These are phyloP conservation scores for Acanthiza pusilla DNA, from an alignment of 2,797 vertebrate genomes.

Conservation along the genomic window DNA sequence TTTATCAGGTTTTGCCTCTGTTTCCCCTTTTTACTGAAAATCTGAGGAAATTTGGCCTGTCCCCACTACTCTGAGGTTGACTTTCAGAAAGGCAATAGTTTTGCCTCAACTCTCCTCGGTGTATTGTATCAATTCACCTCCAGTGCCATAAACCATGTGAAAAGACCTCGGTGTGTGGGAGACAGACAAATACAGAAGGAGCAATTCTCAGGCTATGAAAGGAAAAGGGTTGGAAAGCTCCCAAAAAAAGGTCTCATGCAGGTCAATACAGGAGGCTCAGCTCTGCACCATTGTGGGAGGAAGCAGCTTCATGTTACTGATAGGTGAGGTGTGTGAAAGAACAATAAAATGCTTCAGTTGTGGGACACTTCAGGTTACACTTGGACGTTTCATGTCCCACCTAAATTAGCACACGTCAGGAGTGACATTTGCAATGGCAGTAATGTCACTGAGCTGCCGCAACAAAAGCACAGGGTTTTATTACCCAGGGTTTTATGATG, in stretches of 20 bases:
- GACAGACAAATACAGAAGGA: slow-evolving; percentile 7
- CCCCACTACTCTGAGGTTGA: background rate
- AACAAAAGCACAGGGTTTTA: background rate
- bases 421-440: background rate
- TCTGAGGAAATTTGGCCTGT: background rate
- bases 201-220: slow-evolving; percentile 26
- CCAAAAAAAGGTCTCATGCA: background rate
- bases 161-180: background rate
- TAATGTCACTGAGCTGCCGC: background rate
- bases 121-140: background rate
- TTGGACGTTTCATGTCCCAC: background rate
- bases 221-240: slow-evolving; percentile 34
- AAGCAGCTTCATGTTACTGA: background rate
- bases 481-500: background rate
- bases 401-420: background rate
- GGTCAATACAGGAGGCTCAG: background rate
- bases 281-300: background rate
- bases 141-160: background rate
- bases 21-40: background rate
- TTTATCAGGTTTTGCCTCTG: background rate
- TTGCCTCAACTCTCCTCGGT: background rate
- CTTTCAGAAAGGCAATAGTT: background rate
- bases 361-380: background rate
- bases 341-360: background rate
- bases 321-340: background rate